Percentiles rank a stretch among this genome's conserved stretches.
These are phyloP conservation scores for Beaufortia kweichowensis DNA, from an alignment of 2,113 vertebrate species.

Conservation along the genomic window DNA sequence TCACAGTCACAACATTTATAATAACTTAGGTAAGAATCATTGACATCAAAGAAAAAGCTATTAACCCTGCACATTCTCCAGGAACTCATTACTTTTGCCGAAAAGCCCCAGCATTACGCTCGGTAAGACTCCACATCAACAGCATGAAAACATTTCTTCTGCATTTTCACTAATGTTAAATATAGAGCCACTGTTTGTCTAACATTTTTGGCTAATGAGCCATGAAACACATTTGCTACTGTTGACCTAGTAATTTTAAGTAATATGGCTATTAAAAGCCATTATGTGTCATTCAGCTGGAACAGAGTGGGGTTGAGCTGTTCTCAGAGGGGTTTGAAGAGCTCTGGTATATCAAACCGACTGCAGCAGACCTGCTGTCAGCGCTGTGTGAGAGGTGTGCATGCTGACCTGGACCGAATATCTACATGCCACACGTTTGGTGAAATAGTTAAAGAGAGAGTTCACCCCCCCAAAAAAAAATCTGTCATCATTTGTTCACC, in stretches of 20 bases:
- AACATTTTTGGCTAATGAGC: constrained; percentile 57
- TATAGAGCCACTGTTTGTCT: constrained; percentile 57
- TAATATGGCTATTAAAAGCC: constrained; percentile 63
- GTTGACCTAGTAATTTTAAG: constrained; percentile 61
- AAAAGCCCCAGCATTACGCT: constrained; percentile 14
- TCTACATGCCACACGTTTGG: not conserved
- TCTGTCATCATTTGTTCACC: no score
- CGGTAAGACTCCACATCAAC: not conserved
- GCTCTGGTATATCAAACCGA: constrained; percentile 26
- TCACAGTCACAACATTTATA: constrained; percentile 30
- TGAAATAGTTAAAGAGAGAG: not conserved
- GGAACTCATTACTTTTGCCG: constrained; percentile 8
- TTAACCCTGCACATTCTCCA: constrained; percentile 13
- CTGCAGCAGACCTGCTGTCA: constrained; percentile 33
- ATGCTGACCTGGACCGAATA: not conserved
- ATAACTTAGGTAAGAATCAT: constrained; percentile 12
- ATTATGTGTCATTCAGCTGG: constrained; percentile 58
- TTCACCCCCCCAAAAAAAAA: not conserved
- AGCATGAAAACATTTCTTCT: constrained; percentile 40
- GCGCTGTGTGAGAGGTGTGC: constrained; percentile 4
- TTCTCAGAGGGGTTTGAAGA: constrained; percentile 39
- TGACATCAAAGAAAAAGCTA: constrained; percentile 7
- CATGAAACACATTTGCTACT: constrained; percentile 51
- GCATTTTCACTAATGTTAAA: constrained; percentile 50
- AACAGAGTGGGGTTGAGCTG: constrained; percentile 47